phyloP scores from a whole-genome alignment of 2,797 vertebrate genomes.

The Sciaenops ocellatus region DNA sequence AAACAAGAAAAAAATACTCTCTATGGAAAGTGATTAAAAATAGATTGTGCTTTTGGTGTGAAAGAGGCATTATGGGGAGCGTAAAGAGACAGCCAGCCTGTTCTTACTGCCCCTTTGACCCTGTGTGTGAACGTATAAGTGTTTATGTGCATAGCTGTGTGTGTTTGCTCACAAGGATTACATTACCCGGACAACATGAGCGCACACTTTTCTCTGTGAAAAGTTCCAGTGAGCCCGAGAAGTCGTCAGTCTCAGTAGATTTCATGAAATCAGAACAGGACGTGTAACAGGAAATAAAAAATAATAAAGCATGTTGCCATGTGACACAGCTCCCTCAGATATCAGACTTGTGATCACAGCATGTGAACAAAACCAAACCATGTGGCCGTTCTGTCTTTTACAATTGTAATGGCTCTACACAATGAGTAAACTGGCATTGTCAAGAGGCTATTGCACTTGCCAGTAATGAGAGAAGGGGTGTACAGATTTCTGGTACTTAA shows the following conservation, averaged over 20 bases:
- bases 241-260: constrained; percentile 9
- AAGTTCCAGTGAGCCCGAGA: constrained; percentile 27
- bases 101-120: constrained; percentile 10
- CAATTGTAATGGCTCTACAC: background rate
- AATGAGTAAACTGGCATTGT: too few relatives aligned
- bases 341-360: too few relatives aligned
- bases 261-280: constrained; percentile 10
- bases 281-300: constrained; percentile 3
- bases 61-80: constrained; percentile 15
- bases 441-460: too few relatives aligned
- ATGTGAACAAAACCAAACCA: too few relatives aligned
- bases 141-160: constrained; percentile 12
- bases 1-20: constrained; percentile 32
- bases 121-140: constrained; percentile 29
- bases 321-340: too few relatives aligned
- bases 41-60: constrained; percentile 64
- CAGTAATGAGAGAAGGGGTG: too few relatives aligned
- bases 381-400: background rate
- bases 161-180: background rate
- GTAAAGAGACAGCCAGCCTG: constrained; percentile 11
- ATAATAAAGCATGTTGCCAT: background rate
- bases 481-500: too few relatives aligned
- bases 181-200: constrained; percentile 1
- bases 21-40: constrained; percentile 69
- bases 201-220: constrained; percentile 11